Conservation (phyloP, 2,888 invertebrate species). For the Amphipoea lucens region DNA sequence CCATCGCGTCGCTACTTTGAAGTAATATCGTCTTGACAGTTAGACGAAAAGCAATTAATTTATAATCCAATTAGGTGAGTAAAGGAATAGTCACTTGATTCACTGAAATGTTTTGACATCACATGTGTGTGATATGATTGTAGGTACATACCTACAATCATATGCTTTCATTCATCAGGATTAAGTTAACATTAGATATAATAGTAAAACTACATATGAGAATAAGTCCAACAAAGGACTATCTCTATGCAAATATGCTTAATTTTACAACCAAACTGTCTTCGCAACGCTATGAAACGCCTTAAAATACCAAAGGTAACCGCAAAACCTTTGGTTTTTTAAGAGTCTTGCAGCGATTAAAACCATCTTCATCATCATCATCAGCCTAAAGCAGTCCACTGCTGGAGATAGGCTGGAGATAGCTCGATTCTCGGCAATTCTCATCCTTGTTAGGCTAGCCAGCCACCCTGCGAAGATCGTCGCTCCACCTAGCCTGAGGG, state of each 20-base stretch:
- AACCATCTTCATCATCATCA: background rate
- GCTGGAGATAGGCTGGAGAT: background rate
- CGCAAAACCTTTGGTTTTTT: background rate
- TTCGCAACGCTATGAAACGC: background rate
- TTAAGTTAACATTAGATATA: background rate
- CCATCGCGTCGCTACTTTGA: constrained; percentile 10
- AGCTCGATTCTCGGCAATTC: background rate
- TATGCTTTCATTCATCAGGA: constrained; percentile 6
- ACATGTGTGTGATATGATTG: too few species aligned
- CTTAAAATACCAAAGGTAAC: background rate
- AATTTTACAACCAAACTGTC: background rate
- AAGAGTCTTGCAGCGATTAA: too few species aligned
- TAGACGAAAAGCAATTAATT: constrained; percentile 35
- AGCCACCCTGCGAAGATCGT: background rate
- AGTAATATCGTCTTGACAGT: constrained; percentile 18
- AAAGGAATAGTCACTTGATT: constrained; percentile 23
- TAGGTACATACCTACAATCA: too few species aligned
- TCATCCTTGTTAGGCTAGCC: background rate
- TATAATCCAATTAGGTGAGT: constrained; percentile 32
- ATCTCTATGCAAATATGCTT: background rate
- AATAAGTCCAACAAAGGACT: background rate
- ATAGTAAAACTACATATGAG: too few species aligned
- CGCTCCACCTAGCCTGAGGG: background rate
- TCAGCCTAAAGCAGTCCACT: background rate
- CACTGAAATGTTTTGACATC: background rate